These are phyloP conservation scores for Passer domesticus DNA, from an alignment of 2,113 vertebrate genomes.

Conservation along the genomic window DNA sequence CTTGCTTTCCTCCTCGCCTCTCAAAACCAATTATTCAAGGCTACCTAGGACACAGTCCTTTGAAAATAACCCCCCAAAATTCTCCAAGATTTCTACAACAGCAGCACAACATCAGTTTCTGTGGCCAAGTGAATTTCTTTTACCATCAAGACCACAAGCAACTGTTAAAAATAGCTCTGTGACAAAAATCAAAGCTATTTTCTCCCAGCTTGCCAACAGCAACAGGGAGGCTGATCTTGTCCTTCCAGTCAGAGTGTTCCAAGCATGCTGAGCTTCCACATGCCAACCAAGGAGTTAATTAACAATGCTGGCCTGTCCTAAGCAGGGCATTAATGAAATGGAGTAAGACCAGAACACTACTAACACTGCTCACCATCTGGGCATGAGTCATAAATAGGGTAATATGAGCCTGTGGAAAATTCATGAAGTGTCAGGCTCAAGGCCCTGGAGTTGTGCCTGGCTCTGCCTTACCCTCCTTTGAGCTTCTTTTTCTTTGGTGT, in stretches of 20 bases:
- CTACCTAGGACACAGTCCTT: neutral
- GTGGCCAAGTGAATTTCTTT: neutral
- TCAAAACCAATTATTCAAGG: neutral
- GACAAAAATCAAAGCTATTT: constrained; percentile 18
- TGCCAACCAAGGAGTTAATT: neutral
- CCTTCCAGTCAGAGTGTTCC: neutral
- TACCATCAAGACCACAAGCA: neutral
- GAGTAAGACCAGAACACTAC: neutral
- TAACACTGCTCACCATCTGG: neutral
- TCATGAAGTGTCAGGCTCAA: neutral
- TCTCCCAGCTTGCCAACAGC: neutral
- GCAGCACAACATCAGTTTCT: neutral
- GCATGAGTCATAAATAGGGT: neutral
- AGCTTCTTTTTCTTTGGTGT: constrained; percentile 93
- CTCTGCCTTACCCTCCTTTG: constrained; percentile 84
- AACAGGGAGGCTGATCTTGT: neutral
- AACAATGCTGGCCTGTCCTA: neutral
- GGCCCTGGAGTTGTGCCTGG: neutral
- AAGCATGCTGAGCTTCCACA: neutral
- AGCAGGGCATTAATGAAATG: neutral
- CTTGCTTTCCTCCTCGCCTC: neutral
- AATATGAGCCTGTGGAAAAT: neutral
- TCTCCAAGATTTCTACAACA: neutral
- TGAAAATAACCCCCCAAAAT: neutral
- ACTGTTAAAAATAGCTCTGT: neutral